Evolutionary conservation across 1,140 invertebrate species (phyloP).

Genomic region (Zophobas atratus): DNA sequence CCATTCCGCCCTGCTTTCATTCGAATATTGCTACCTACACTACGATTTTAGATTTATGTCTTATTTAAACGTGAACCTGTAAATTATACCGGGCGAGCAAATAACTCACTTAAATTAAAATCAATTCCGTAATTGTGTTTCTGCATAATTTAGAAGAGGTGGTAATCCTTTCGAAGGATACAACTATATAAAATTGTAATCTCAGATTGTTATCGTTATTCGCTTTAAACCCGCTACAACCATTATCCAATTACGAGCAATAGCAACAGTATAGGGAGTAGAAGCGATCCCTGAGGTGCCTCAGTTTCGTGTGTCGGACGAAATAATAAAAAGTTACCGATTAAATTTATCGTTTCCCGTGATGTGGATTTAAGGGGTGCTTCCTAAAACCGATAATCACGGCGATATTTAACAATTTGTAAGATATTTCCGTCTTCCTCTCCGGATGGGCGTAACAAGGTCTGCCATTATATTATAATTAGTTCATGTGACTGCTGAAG

Average conservation of each 20-base stretch:
- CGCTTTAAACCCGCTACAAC: conserved; percentile 6
- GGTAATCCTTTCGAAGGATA: conserved; percentile 3
- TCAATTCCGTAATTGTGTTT: conserved; percentile 40
- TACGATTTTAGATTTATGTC: conserved; percentile 48
- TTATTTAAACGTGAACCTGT: conserved; percentile 47
- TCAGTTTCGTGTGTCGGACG: conserved; percentile 12
- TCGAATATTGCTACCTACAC: conserved; percentile 46
- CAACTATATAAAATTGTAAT: conserved; percentile 30
- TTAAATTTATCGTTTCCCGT: conserved; percentile 29
- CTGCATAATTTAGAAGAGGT: conserved; percentile 8
- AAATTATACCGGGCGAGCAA: conserved; percentile 40
- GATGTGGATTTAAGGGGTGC: conserved; percentile 9
- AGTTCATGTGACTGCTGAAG: conserved; percentile 47
- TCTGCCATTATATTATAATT: conserved; percentile 46
- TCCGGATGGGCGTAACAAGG: conserved; percentile 30
- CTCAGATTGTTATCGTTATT: conserved; percentile 19
- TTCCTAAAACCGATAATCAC: conserved; percentile 37
- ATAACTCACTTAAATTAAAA: conserved; percentile 42
- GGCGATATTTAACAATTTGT: conserved; percentile 45
- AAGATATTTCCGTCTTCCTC: conserved; percentile 39
- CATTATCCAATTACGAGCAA: conserved; percentile 10
- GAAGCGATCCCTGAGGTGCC: conserved; percentile 7
- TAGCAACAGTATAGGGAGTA: conserved; percentile 3
- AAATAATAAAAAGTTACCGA: conserved; percentile 30
- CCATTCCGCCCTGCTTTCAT: conserved; percentile 44